phyloP scores from a whole-genome alignment of 2,113 vertebrate genomes.

The Xenopus laevis region DNA sequence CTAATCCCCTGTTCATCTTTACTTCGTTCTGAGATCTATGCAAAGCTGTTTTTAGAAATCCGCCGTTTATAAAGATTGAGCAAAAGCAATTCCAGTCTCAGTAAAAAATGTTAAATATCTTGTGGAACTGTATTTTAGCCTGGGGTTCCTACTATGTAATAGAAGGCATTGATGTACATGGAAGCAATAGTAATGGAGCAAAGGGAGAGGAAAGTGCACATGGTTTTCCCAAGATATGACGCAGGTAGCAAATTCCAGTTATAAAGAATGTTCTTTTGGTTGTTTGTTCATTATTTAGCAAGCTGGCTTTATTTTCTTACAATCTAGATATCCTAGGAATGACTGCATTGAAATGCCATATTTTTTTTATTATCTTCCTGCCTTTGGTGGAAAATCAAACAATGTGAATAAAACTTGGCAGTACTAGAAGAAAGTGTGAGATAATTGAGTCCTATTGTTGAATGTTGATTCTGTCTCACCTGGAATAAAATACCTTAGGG shows the following conservation, averaged over 20 bases:
- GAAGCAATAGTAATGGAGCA: neutral
- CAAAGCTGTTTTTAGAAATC: too few relatives aligned
- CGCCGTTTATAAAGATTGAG: too few relatives aligned
- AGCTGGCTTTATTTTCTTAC: conserved; percentile 12
- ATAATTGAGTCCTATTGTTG: too few relatives aligned
- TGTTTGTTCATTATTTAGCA: conserved; percentile 24
- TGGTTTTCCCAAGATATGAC: conserved; percentile 12
- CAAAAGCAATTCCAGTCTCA: too few relatives aligned
- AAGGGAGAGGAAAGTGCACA: neutral
- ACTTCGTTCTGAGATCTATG: too few relatives aligned
- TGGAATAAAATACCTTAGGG: too few relatives aligned
- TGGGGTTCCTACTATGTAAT: neutral
- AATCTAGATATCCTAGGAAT: conserved; percentile 29
- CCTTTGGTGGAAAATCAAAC: conserved; percentile 7
- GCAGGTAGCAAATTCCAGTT: conserved; percentile 27
- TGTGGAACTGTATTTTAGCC: neutral
- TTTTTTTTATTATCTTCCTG: neutral
- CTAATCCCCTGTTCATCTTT: too few relatives aligned
- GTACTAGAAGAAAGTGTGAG: neutral
- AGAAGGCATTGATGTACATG: too few relatives aligned
- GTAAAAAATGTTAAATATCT: neutral
- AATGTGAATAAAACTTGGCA: conserved; percentile 8
- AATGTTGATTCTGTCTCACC: too few relatives aligned
- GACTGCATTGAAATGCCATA: conserved; percentile 7
- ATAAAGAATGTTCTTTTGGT: conserved; percentile 9